These are phyloP conservation scores for Melanerpes aurifrons DNA, from an alignment of 2,113 vertebrate species.

Conservation along the genomic window DNA sequence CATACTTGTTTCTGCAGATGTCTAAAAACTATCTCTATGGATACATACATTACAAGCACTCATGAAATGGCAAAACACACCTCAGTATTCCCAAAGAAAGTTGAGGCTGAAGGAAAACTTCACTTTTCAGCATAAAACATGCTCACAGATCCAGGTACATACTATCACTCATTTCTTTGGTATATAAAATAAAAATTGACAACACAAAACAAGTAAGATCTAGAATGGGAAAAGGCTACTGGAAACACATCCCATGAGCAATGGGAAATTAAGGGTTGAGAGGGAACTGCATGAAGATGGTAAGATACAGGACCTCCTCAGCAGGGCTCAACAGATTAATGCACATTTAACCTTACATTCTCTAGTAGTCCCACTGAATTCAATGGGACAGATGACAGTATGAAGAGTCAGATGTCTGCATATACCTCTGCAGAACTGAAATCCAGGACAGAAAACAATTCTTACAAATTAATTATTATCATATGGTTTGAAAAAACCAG, in stretches of 20 bases:
- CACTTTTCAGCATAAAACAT: neutral
- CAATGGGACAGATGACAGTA: neutral
- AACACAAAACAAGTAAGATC: neutral
- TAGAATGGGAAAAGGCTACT: neutral
- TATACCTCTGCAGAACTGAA: neutral
- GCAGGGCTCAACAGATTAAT: neutral
- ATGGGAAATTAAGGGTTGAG: neutral
- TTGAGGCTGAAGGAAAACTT: neutral
- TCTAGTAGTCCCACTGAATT: neutral
- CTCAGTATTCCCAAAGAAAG: neutral
- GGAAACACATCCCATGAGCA: neutral
- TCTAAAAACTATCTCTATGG: neutral
- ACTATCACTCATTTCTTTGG: neutral
- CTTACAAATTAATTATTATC: neutral
- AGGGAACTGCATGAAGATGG: fast-evolving
- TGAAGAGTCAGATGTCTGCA: neutral
- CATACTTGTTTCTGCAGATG: neutral
- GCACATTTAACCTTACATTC: neutral
- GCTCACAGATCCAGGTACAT: neutral
- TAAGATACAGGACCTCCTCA: neutral
- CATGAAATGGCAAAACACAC: neutral
- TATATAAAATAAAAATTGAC: neutral
- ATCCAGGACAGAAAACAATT: neutral
- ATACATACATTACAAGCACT: neutral
- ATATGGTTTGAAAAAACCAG: neutral